Conservation (phyloP, 2,113 vertebrate species). For the Empidonax alnorum region DNA sequence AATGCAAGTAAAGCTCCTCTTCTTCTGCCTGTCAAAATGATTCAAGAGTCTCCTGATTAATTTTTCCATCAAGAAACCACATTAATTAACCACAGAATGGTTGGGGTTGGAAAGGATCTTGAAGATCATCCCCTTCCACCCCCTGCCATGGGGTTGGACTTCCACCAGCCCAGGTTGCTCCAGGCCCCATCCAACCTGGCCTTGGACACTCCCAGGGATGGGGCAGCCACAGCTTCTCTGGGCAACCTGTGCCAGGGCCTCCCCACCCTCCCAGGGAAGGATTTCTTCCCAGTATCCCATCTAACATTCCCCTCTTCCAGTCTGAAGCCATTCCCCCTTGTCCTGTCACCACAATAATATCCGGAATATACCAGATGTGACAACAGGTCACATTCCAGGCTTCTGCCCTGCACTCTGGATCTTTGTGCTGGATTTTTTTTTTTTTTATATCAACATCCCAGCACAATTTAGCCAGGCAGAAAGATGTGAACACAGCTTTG, state of each 20-base stretch:
- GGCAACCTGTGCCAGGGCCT: not conserved
- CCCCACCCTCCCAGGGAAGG: rapidly evolving
- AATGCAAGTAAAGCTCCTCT: not conserved
- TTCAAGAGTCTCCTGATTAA: not conserved
- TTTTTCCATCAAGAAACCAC: not conserved
- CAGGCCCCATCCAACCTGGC: not conserved
- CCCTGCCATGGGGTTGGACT: not conserved
- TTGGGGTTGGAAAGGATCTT: not conserved
- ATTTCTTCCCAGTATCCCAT: not conserved
- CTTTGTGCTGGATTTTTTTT: not conserved
- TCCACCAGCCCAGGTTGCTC: rapidly evolving
- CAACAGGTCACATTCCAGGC: not conserved
- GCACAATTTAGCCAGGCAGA: rapidly evolving
- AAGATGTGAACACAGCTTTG: rapidly evolving
- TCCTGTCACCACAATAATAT: not conserved
- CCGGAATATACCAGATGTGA: not conserved
- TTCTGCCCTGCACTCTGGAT: not conserved
- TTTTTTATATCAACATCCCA: not conserved
- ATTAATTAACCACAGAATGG: not conserved
- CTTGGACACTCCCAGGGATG: not conserved
- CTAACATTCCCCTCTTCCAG: not conserved
- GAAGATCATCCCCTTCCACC: not conserved
- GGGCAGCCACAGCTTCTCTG: not conserved
- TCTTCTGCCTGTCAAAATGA: not conserved
- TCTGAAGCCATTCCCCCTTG: not conserved